Conservation (phyloP, 1,140 invertebrate species). For the Drosophila rufa region DNA sequence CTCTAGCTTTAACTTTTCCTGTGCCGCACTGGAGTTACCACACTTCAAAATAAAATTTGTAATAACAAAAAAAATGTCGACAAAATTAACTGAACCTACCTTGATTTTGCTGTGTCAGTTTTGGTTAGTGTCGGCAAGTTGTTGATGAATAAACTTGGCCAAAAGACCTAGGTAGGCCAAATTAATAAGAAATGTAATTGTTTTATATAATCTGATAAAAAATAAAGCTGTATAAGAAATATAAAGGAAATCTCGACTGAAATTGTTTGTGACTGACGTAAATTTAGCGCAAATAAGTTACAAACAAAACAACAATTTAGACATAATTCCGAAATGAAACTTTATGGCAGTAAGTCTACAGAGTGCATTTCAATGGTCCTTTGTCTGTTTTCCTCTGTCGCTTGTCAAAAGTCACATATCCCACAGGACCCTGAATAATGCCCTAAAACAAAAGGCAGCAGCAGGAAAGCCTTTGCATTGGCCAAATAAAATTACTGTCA, state of each 20-base stretch:
- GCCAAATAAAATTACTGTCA: conserved; percentile 26
- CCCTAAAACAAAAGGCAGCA: conserved; percentile 13
- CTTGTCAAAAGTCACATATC: conserved; percentile 27
- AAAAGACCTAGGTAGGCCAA: too few relatives aligned
- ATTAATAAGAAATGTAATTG: too few relatives aligned
- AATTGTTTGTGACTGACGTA: neutral
- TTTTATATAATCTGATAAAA: too few relatives aligned
- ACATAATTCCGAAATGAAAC: conserved; percentile 1
- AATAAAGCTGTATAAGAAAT: too few relatives aligned
- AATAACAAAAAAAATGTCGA: neutral
- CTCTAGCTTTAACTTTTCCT: neutral
- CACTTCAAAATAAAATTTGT: neutral
- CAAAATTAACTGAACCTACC: conserved; percentile 41
- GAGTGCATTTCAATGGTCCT: conserved; percentile 4
- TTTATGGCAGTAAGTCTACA: conserved; percentile 8
- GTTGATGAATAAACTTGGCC: neutral
- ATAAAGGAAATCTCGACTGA: neutral
- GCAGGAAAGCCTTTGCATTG: conserved; percentile 19
- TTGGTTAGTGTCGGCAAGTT: neutral
- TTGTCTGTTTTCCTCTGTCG: neutral
- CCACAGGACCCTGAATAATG: neutral
- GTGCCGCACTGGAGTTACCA: neutral
- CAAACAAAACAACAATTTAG: conserved; percentile 17
- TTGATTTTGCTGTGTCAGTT: conserved; percentile 18
- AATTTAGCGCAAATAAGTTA: neutral